Evolutionary conservation across 2,888 invertebrate species (phyloP).

Genomic region (Orchesella flavescens): DNA sequence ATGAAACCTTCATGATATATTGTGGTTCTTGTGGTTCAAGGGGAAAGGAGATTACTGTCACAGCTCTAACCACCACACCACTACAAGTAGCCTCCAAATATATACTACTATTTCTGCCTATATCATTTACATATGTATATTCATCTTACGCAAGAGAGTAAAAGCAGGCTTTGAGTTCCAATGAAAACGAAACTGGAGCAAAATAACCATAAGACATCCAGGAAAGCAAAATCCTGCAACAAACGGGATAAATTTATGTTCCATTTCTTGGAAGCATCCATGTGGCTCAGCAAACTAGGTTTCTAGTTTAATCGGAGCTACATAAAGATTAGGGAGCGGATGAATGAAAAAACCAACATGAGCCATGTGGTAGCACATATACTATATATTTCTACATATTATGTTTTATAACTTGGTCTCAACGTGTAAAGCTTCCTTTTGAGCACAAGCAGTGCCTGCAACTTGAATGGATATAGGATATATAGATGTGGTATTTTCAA

Average conservation of each 20-base stretch:
- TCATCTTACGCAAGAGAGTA: not conserved
- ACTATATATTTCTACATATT: no score
- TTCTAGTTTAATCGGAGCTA: conserved; percentile 60
- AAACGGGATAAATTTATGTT: conserved; percentile 11
- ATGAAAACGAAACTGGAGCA: conserved; percentile 46
- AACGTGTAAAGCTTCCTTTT: no score
- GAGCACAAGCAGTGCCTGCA: not conserved
- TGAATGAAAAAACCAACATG: conserved; percentile 47
- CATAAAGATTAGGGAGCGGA: conserved; percentile 43
- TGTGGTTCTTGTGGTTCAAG: conserved; percentile 49
- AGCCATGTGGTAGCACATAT: not conserved
- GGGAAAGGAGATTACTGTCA: conserved; percentile 55
- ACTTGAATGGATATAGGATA: conserved; percentile 16
- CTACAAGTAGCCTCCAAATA: not conserved
- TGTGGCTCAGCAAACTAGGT: conserved; percentile 43
- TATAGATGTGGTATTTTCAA: conserved; percentile 29
- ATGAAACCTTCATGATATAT: not conserved
- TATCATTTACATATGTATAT: not conserved
- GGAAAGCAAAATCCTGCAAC: conserved; percentile 18
- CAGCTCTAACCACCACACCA: not conserved
- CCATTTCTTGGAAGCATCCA: conserved; percentile 31
- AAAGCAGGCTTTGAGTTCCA: no score
- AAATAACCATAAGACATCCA: conserved; percentile 35
- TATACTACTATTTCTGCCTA: not conserved
- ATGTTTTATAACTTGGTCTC: no score